A percentile compares a stretch with the other conserved stretches of the same genome.
Conservation (phyloP, 2,113 vertebrate genomes). For the Ochotona curzoniae region DNA sequence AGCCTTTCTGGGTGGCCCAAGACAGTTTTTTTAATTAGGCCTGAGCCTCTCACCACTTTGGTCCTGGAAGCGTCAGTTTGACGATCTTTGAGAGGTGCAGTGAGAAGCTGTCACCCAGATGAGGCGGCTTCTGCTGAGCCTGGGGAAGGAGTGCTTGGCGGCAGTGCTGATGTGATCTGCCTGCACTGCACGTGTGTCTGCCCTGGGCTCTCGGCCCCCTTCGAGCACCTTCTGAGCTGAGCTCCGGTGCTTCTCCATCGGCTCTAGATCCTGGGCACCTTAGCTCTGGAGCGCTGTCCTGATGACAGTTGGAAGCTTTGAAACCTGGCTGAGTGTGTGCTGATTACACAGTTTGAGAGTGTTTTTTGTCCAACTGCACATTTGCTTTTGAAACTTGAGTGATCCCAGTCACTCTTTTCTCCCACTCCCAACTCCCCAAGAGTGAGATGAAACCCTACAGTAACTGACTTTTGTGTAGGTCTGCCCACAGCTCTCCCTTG, state of each 20-base stretch:
- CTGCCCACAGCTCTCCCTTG: too few relatives aligned
- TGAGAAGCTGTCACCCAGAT: background rate
- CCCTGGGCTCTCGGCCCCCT: background rate
- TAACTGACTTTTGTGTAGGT: background rate
- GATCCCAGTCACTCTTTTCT: background rate
- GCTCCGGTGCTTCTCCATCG: too few relatives aligned
- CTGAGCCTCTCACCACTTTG: background rate
- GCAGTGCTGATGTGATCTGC: background rate
- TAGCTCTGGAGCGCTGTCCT: background rate
- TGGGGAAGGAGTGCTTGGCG: background rate
- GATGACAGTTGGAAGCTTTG: background rate
- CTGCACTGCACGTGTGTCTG: too few relatives aligned
- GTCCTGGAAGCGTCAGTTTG: background rate
- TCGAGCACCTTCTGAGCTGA: background rate
- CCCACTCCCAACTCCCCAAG: background rate
- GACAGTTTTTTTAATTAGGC: constrained; percentile 25
- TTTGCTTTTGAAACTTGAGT: background rate
- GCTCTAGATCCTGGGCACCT: too few relatives aligned
- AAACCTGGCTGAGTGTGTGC: background rate
- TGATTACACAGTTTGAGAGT: background rate
- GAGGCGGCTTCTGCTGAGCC: background rate
- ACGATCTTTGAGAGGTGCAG: background rate
- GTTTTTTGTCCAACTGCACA: background rate
- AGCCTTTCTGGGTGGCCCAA: constrained; percentile 21
- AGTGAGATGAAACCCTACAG: background rate